Base-by-base conservation (phyloP, 2,888 invertebrate genomes). In the Latheticus oryzae region DNA sequence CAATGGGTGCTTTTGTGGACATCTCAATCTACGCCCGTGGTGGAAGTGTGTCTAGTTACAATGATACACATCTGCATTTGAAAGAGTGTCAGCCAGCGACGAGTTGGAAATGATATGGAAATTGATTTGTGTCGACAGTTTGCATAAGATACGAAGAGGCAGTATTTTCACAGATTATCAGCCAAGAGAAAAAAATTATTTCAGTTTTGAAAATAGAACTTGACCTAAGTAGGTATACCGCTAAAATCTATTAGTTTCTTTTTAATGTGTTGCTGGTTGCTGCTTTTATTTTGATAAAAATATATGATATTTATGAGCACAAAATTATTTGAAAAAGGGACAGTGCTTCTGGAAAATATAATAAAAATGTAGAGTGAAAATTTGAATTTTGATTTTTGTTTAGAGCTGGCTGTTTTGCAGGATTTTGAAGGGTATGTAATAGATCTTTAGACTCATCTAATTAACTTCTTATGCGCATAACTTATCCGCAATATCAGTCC, bases 31-130 rank as follows among this genome's bases (percentile, higher is more conserved):
- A 62, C 67, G 68, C 65, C 69, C 72, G 68, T 70, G 63, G 63
- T 70, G 69, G 68, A 69, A 71, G 69, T 72, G 71, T 72, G 71
- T 71, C 72, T 71, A 71, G 68, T 72, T 69, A 69, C 66, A 70
- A 68, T 67, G 75, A 75, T 74, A 75, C 63, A 72, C 69, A 76
- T 76, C 76, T 75, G 75, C 73, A 74, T 76, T 73, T 74, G 75
- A 76, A 76, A 74, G 73, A 75, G 73, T 75, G 74, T 73, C 76
- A 74, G 66, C 66, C 61, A 60, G 63, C 68, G 69, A 68, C 67
- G 68, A 72, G 70, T 67, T 71, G 73, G 70, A 72, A 74, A 75
- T 73, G 74, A 74, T 76, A 73, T 74, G 76, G 71, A 76, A 76
- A 75, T 74, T 75, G 74, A 72, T 73, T 72, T 69, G 67, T 69